Percentiles rank a stretch among this genome's conserved stretches.
These are phyloP conservation scores for Oreochromis mossambicus DNA, from an alignment of 2,797 vertebrate genomes.

Conservation along the genomic window DNA sequence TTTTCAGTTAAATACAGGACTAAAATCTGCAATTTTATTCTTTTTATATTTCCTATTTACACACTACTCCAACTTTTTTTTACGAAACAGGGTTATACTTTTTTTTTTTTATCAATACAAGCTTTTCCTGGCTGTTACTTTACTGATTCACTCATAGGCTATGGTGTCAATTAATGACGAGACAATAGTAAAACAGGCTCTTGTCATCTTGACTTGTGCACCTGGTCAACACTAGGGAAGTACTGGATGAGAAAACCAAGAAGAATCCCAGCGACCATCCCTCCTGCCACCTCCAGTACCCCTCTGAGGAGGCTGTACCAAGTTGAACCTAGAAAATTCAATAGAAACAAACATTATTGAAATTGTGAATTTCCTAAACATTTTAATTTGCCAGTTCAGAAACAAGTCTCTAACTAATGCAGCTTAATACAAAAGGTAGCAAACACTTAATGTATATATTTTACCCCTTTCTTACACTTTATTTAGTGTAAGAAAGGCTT, in stretches of 20 bases:
- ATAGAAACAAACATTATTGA: neutral
- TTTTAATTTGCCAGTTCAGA: neutral
- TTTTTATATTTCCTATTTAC: neutral
- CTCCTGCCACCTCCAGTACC: constrained; percentile 86
- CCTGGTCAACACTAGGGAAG: constrained; percentile 93
- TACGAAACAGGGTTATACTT: neutral
- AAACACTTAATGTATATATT: neutral
- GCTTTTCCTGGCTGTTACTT: neutral
- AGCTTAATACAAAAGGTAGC: neutral
- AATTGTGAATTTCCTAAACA: neutral
- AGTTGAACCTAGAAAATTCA: constrained; percentile 80
- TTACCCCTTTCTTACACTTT: neutral
- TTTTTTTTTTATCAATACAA: neutral
- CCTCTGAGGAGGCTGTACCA: constrained; percentile 86
- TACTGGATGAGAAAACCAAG: constrained; percentile 89
- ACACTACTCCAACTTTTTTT: neutral
- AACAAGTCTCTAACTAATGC: neutral
- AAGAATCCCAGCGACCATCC: constrained; percentile 79
- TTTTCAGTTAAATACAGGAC: neutral
- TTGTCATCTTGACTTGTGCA: constrained; percentile 37
- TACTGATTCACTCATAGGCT: neutral
- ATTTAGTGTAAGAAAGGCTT: neutral
- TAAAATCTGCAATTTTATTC: neutral
- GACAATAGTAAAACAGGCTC: neutral
- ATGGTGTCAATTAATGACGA: neutral